Evolutionary conservation across 2,797 vertebrate species (phyloP).

Genomic region (Lophius americanus): DNA sequence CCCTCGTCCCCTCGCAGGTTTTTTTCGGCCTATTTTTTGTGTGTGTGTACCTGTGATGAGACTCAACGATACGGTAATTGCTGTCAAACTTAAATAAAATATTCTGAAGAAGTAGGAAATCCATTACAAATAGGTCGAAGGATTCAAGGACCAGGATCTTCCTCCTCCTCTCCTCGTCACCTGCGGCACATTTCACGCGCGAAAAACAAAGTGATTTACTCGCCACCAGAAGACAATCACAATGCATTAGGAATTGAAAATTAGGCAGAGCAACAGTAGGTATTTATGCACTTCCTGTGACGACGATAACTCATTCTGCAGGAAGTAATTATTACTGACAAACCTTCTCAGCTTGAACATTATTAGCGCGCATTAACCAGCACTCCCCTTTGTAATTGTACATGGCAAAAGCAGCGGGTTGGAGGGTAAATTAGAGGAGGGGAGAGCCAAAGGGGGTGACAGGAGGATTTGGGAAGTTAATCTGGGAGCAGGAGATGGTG

Average conservation of each 20-base stretch:
- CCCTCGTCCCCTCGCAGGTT: constrained; percentile 23
- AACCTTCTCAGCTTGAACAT: constrained; percentile 87
- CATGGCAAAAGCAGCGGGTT: constrained; percentile 84
- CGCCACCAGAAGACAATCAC: constrained; percentile 51
- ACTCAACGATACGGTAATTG: constrained; percentile 32
- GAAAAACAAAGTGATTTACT: constrained; percentile 63
- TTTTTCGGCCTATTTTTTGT: constrained; percentile 42
- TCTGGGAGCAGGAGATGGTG: constrained; percentile 61
- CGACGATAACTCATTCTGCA: constrained; percentile 84
- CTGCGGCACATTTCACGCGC: constrained; percentile 58
- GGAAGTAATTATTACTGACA: constrained; percentile 90
- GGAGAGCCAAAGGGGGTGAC: constrained; percentile 62
- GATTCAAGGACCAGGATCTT: constrained; percentile 11
- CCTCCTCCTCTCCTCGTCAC: constrained; percentile 41
- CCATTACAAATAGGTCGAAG: not conserved
- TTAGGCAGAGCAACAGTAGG: constrained; percentile 72
- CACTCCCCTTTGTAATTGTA: constrained; percentile 89
- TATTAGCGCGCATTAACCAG: constrained; percentile 89
- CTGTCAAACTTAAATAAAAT: constrained; percentile 17
- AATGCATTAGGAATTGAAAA: constrained; percentile 69
- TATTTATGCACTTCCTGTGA: constrained; percentile 79
- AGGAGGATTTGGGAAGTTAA: constrained; percentile 56
- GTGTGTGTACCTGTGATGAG: constrained; percentile 58
- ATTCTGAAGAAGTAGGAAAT: constrained; percentile 20
- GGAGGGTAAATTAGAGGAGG: constrained; percentile 83